Conservation (phyloP, 2,888 invertebrate species). For the Noctua fimbriata region DNA sequence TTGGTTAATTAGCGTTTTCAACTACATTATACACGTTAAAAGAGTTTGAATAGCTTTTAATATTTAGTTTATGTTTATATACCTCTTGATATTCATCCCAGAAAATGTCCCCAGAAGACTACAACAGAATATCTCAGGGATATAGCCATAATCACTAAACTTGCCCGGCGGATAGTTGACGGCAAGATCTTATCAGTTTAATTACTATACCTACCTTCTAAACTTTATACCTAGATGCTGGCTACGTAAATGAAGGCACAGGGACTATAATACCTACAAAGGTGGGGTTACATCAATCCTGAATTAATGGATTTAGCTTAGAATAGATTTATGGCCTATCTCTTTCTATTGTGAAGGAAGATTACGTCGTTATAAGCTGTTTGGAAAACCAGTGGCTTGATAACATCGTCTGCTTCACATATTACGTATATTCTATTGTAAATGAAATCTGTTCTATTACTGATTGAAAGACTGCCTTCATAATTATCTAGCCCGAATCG, state of each 20-base stretch:
- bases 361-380: conserved; percentile 3
- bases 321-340: conserved; percentile 41
- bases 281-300: conserved; percentile 44
- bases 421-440: background rate
- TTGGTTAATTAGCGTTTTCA: background rate
- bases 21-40: background rate
- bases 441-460: background rate
- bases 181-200: conserved; percentile 58
- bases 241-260: conserved; percentile 38
- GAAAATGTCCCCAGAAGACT: conserved; percentile 25
- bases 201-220: conserved; percentile 50
- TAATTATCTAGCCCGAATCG: background rate
- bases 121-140: conserved; percentile 28
- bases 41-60: background rate
- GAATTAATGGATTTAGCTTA: conserved; percentile 40
- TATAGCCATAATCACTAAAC: conserved; percentile 57
- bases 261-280: conserved; percentile 39
- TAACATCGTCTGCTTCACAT: background rate
- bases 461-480: background rate
- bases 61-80: background rate
- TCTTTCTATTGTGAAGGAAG: conserved; percentile 42
- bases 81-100: background rate
- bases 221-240: conserved; percentile 36
- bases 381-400: background rate
- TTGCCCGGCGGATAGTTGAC: conserved; percentile 49